Conservation (phyloP, 2,113 vertebrate species). For the Tachysurus vachellii region DNA sequence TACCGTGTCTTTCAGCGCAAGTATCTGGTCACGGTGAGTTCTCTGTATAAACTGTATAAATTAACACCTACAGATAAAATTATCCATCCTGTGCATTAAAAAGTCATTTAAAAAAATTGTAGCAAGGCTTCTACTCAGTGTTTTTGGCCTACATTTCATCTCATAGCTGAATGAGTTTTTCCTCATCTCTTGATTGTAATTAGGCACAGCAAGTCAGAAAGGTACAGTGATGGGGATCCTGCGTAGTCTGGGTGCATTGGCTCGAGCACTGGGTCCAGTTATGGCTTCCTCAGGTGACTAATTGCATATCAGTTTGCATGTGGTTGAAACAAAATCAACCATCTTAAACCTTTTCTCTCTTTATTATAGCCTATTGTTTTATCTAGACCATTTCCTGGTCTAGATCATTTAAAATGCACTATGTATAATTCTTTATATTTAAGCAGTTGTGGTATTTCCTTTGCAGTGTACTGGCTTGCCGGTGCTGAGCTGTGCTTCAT, state of each 20-base stretch:
- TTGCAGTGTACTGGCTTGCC: slow-evolving; percentile 91
- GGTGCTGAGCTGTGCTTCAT: slow-evolving; percentile 85
- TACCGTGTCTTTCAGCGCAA: slow-evolving; percentile 89
- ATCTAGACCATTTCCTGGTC: neutral
- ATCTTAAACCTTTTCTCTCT: neutral
- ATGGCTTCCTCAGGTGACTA: slow-evolving; percentile 80
- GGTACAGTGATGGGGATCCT: slow-evolving; percentile 94
- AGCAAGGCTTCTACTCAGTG: neutral
- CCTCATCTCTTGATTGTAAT: neutral
- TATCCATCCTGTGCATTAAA: neutral
- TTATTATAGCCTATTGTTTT: neutral
- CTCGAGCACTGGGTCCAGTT: slow-evolving; percentile 86
- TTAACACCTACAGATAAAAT: neutral
- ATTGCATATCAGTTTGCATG: neutral
- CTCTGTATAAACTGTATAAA: neutral
- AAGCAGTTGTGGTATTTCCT: slow-evolving; percentile 31
- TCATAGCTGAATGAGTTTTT: neutral
- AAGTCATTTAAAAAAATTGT: neutral
- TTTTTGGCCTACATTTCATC: neutral
- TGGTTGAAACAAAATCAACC: neutral
- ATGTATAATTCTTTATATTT: neutral
- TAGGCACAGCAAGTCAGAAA: slow-evolving; percentile 86
- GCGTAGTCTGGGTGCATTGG: slow-evolving; percentile 88
- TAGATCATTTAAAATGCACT: neutral
- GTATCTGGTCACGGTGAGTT: slow-evolving; percentile 85